Evolutionary conservation across 1,140 invertebrate species (phyloP), one percentile per base, ranked within the genome.

Genomic region (Hylaeus volcanicus): DNA sequence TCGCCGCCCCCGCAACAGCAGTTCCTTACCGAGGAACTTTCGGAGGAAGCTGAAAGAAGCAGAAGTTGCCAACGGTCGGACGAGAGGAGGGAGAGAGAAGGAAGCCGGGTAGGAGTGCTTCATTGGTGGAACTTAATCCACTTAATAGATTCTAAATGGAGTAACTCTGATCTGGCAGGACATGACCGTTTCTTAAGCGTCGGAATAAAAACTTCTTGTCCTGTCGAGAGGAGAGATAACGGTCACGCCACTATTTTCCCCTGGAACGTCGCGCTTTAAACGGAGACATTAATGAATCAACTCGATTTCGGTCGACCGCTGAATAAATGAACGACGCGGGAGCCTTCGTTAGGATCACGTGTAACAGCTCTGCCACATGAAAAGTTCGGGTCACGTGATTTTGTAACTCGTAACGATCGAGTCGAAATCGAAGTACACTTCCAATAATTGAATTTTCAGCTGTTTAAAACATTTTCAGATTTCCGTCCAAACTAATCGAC

Each of bases 141-240:
- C 89, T 90, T 90, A 89, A 90, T 90, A 90, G 89, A 90, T 90
- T 89, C 83, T 74, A 85, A 89, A 88, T 90, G 83, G 86, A 88
- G 87, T 86, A 87, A 85, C 83, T 87, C 86, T 76, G 86, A 87
- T 88, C 86, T 86, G 85, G 72, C 82, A 74, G 71, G 82, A 82
- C 82, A 84, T 66, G 73, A 68, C 63, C 64, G 75, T 84, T 86
- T 56, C 82, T 87, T 87, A 86, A 86, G 66, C 72, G 82, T 60
- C 37, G 74, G 61, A 84, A 84, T 78, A 86, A 86, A 84, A 87
- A 87, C 61, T 87, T 87, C 61, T 64, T 74, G 84, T 80, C 72
- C 58, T 63, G 45, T 63, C 61, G 58, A 58, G 64, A 56, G 58
- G 39, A 12, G 48, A 55, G 70, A 79, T 66, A 78, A 69, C 74